phyloP scores from a whole-genome alignment of 2,888 invertebrate species.

The Griposia aprilina region DNA sequence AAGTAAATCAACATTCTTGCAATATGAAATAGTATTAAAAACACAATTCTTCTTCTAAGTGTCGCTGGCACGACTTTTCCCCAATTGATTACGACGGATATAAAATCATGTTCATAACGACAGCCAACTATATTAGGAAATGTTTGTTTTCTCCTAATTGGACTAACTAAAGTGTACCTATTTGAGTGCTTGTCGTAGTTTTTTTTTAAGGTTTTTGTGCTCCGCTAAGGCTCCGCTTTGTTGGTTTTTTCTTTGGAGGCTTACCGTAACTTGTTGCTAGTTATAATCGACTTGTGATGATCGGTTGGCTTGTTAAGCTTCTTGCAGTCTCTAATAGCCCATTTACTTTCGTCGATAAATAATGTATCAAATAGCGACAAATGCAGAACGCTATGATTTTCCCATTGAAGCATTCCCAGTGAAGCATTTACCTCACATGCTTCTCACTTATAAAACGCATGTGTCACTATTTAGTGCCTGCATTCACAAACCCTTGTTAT shows the following conservation, averaged over 20 bases:
- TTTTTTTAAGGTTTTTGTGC: conserved; percentile 11
- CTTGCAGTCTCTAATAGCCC: not conserved
- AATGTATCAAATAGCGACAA: conserved; percentile 4
- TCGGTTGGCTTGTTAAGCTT: conserved; percentile 1
- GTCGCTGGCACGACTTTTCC: too few relatives aligned
- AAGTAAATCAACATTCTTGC: not conserved
- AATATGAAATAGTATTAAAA: conserved; percentile 5
- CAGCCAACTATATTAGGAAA: conserved; percentile 24
- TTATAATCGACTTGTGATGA: conserved; percentile 17
- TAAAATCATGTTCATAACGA: not conserved
- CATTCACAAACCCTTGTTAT: not conserved
- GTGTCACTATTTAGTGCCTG: conserved; percentile 4
- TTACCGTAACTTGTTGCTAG: conserved; percentile 1
- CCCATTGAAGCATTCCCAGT: not conserved
- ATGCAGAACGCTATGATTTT: conserved; percentile 1
- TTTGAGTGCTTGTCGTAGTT: conserved; percentile 16
- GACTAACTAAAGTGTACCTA: conserved; percentile 6
- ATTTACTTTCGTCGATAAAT: conserved; percentile 10
- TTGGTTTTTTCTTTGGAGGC: conserved; percentile 6
- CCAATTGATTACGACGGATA: not conserved
- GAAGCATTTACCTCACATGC: conserved; percentile 10
- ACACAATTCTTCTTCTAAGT: too few relatives aligned
- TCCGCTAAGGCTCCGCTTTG: not conserved
- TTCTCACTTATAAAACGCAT: conserved; percentile 12
- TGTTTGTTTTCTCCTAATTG: conserved; percentile 21